Base-by-base conservation (phyloP, 1,140 invertebrate species). In the Papilio helenus region DNA sequence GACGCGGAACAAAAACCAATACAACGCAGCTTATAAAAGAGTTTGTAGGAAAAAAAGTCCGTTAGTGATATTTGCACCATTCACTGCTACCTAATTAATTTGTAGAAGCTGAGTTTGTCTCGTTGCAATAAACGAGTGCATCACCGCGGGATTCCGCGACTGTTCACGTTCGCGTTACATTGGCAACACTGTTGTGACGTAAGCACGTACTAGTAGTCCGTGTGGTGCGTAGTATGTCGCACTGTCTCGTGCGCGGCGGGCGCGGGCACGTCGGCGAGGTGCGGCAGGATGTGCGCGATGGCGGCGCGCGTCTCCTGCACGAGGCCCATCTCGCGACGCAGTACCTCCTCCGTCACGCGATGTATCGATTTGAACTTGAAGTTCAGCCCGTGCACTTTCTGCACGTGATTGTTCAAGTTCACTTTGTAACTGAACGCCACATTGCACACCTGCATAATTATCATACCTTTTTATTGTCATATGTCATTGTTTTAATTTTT, bases 341-440 rank as follows among this genome's bases (percentile, higher is more conserved):
- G 78, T 0, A 95, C 81, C 0, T 95, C 94, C 72, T 94, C 89
- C 0, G 94, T 95, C 39, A 95, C 88, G 5, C 85, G 92, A 84
- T 94, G 91, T 34, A 95, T 93, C 1, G 93, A 94, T 77, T 95
- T 95, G 85, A 94, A 95, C 79, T 94, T 94, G 10, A 95, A 78
- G 80, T 94, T 94, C 74, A 95, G 87, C 5, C 92, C 92, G 79
- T 95, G 94, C 5, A 91, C 88, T 82, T 95, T 95, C 58, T 86
- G 89, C 46, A 93, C 93, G 79, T 95, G 94, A 80, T 95, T 95
- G 83, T 95, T 95, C 10, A 95, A 80, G 76, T 95, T 94, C 77
- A 95, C 94, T 82, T 95, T 95, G 84, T 95, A 95, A 83, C 93
- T 93, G 81, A 95, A 95, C 18, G 93, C 89, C 0, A 95, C 89